Conservation (phyloP, 2,888 invertebrate genomes). For the Dioctria rufipes region DNA sequence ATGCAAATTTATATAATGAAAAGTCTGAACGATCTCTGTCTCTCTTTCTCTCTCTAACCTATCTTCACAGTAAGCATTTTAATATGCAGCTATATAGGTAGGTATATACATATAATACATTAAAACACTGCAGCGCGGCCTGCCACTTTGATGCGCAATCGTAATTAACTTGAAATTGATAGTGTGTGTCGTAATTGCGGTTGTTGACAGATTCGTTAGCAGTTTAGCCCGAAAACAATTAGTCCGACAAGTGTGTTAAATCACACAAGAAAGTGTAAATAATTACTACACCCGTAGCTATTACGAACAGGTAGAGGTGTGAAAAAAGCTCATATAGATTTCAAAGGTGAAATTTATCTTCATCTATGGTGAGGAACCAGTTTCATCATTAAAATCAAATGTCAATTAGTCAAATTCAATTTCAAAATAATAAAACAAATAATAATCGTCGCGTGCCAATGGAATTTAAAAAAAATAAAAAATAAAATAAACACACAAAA, state of each 20-base stretch:
- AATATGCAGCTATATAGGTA: too few relatives aligned
- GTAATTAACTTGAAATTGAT: conserved; percentile 32
- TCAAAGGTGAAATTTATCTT: not conserved
- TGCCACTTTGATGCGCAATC: not conserved
- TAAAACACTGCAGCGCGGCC: conserved; percentile 11
- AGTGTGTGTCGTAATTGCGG: conserved; percentile 29
- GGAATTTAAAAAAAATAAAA: not conserved
- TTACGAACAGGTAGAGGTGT: not conserved
- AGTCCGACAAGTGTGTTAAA: not conserved
- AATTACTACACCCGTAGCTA: not conserved
- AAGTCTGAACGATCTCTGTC: not conserved
- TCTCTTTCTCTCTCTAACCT: not conserved
- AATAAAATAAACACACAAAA: not conserved
- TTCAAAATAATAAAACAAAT: too few relatives aligned
- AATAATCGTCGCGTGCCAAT: not conserved
- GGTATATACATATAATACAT: too few relatives aligned
- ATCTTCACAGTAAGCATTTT: too few relatives aligned
- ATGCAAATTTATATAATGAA: conserved; percentile 46
- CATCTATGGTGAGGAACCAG: not conserved
- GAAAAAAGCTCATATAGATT: not conserved
- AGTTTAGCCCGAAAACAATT: not conserved
- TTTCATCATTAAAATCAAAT: too few relatives aligned
- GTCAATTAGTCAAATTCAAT: too few relatives aligned
- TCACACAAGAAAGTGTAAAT: conserved; percentile 10
- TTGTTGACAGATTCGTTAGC: conserved; percentile 13